Conservation (phyloP, 2,797 vertebrate species). For the Cheirogaleus major region DNA sequence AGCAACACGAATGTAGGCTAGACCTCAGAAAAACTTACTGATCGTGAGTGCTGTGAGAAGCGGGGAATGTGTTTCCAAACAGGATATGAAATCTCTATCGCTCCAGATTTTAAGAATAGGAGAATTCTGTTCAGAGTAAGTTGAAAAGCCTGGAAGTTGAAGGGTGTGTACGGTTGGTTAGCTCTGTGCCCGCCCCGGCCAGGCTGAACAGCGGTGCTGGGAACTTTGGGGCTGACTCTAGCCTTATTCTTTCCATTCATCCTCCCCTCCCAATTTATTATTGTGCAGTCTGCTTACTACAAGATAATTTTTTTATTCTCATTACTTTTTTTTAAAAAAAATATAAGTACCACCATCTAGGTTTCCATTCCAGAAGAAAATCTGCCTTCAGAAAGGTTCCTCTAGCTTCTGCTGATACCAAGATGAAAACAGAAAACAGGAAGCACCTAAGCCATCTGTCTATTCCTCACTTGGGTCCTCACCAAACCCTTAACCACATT, state of each 20-base stretch:
- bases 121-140: not conserved
- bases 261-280: not conserved
- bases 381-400: not conserved
- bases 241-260: not conserved
- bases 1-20: slow-evolving; percentile 12
- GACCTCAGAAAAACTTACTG: not conserved
- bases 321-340: not conserved
- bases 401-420: not conserved
- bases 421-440: not conserved
- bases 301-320: not conserved
- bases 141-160: not conserved
- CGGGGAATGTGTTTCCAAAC: not conserved
- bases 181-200: not conserved
- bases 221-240: no score
- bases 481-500: not conserved
- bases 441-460: not conserved
- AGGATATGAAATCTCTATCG: slow-evolving; percentile 70
- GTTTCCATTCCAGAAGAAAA: not conserved
- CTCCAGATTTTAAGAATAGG: slow-evolving; percentile 38
- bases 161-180: not conserved
- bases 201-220: no score
- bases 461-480: not conserved
- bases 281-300: not conserved
- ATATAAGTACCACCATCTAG: not conserved
- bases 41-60: not conserved